Evolutionary conservation across 1,140 invertebrate genomes (phyloP).

Genomic region (Stegodyphus dumicola): DNA sequence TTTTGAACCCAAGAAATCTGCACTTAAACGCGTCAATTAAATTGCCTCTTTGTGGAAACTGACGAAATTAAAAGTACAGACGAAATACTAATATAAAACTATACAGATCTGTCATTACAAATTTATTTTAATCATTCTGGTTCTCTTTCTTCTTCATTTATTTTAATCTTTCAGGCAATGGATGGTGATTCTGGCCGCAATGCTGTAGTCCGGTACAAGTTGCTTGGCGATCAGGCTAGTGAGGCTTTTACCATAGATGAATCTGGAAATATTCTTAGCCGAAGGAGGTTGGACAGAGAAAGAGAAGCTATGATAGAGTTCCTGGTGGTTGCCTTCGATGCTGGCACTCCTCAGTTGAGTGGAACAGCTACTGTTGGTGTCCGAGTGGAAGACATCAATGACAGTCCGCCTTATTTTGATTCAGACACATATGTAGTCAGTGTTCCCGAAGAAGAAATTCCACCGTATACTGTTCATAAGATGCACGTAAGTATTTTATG

Average conservation of each 20-base stretch:
- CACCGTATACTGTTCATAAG: slow-evolving; percentile 65
- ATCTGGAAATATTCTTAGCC: slow-evolving; percentile 68
- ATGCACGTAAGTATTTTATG: slow-evolving; percentile 58
- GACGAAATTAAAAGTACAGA: no score
- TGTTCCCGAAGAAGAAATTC: slow-evolving; percentile 65
- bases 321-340: slow-evolving; percentile 69
- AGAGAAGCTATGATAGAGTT: slow-evolving; percentile 68
- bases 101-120: no score
- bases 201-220: slow-evolving; percentile 89
- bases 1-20: no score
- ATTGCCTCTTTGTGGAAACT: no score
- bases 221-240: slow-evolving; percentile 72
- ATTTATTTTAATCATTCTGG: neutral
- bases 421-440: slow-evolving; percentile 63
- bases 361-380: slow-evolving; percentile 74
- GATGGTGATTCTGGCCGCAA: slow-evolving; percentile 94
- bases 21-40: no score
- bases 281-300: slow-evolving; percentile 65
- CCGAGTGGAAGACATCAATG: slow-evolving; percentile 75
- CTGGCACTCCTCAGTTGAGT: slow-evolving; percentile 65
- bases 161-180: slow-evolving; percentile 78
- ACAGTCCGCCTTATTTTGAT: slow-evolving; percentile 65
- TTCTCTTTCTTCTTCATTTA: neutral
- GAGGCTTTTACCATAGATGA: slow-evolving; percentile 68
- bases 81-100: no score